Conservation (phyloP, 2,797 vertebrate genomes). For the Sarcophilus harrisii region DNA sequence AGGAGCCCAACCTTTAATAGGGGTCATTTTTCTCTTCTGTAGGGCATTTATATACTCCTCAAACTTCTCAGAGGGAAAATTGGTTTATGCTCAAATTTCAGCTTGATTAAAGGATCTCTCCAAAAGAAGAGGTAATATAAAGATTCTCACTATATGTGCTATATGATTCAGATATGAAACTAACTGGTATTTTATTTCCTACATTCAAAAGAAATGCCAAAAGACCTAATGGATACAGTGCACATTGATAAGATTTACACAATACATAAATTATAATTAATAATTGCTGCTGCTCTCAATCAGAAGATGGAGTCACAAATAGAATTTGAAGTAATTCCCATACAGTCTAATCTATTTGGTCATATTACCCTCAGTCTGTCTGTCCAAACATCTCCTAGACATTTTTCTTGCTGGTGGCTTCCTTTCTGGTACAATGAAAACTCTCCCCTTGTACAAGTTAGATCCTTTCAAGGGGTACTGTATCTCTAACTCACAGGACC, state of each 20-base stretch:
- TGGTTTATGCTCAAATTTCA: background rate
- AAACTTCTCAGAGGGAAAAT: background rate
- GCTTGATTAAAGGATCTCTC: background rate
- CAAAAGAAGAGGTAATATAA: background rate
- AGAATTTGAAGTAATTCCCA: background rate
- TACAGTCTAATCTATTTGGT: rapidly evolving
- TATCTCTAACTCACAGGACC: background rate
- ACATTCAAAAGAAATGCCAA: background rate
- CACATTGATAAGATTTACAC: background rate
- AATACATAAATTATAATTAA: background rate
- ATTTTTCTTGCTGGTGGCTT: background rate
- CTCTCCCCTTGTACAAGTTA: background rate
- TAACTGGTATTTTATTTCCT: background rate
- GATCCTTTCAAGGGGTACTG: background rate
- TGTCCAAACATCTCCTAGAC: background rate
- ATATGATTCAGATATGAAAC: background rate
- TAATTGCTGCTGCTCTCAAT: background rate
- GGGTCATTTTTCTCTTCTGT: background rate
- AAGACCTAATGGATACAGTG: background rate
- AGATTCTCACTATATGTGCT: background rate
- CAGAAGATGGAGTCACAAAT: background rate
- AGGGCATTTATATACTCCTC: background rate
- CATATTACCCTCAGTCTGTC: background rate
- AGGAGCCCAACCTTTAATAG: background rate
- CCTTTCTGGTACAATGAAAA: background rate